Conservation (phyloP, 2,113 vertebrate genomes). For the Etheostoma cragini region DNA sequence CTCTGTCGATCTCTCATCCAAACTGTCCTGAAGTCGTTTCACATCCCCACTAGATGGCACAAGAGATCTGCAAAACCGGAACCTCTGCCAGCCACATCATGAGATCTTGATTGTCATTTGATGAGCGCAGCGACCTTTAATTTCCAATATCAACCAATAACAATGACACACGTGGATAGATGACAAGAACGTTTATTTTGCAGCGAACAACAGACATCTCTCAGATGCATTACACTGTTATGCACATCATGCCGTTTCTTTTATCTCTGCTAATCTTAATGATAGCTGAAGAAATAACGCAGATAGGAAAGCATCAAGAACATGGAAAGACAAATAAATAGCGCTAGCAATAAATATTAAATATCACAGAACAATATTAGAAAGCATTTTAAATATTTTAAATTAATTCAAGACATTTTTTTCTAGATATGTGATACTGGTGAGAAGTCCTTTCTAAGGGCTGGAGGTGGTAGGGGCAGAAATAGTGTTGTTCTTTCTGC, state of each 20-base stretch:
- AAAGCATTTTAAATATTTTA: slow-evolving; percentile 46
- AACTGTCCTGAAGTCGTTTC: slow-evolving; percentile 25
- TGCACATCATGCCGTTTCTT: not conserved
- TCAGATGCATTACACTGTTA: not conserved
- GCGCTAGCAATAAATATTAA: slow-evolving; percentile 62
- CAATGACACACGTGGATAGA: not conserved
- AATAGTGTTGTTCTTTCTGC: slow-evolving; percentile 2
- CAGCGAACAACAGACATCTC: not conserved
- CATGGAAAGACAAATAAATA: slow-evolving; percentile 53
- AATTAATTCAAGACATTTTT: slow-evolving; percentile 12
- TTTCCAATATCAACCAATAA: slow-evolving; percentile 12
- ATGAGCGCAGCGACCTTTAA: not conserved
- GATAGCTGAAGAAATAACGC: not conserved
- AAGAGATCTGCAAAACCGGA: not conserved
- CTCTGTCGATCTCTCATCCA: slow-evolving; percentile 1
- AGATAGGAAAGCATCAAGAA: not conserved
- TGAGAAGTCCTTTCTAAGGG: not conserved
- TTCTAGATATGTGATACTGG: not conserved
- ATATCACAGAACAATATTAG: slow-evolving; percentile 30
- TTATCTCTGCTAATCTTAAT: not conserved
- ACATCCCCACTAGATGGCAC: slow-evolving; percentile 64
- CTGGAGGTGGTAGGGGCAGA: not conserved
- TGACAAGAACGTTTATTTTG: slow-evolving; percentile 37
- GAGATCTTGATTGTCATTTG: not conserved
- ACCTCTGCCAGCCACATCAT: not conserved